Conservation (phyloP, 2,888 invertebrate species). For the Watsonalla cultraria region DNA sequence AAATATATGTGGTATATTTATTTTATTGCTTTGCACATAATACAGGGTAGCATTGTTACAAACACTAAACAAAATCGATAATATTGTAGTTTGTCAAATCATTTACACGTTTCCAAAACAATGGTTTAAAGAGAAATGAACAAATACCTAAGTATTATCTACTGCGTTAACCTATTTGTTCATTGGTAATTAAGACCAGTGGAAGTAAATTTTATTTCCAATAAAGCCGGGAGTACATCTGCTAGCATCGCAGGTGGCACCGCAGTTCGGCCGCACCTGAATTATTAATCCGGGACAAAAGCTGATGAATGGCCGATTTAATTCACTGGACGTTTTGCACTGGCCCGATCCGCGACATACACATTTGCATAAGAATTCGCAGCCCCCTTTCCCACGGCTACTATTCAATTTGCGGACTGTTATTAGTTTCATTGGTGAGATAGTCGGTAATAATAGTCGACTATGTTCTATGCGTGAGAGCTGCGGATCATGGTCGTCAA, state of each 20-base stretch:
- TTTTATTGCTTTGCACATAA: no score
- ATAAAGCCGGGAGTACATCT: constrained; percentile 4
- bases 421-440: constrained; percentile 19
- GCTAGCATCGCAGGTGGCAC: constrained; percentile 6
- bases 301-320: constrained; percentile 45
- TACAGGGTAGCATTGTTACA: no score
- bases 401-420: constrained; percentile 35
- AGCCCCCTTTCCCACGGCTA: constrained; percentile 58
- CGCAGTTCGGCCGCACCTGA: constrained; percentile 41
- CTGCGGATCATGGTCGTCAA: not conserved
- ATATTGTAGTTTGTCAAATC: no score
- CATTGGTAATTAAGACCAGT: no score
- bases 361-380: constrained; percentile 65
- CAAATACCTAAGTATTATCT: no score
- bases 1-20: no score
- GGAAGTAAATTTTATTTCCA: not conserved
- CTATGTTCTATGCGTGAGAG: constrained; percentile 18
- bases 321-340: constrained; percentile 43
- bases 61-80: no score
- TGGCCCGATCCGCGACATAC: constrained; percentile 57
- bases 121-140: no score
- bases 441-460: constrained; percentile 27
- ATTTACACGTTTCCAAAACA: no score
- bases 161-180: no score
- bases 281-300: constrained; percentile 59